Evolutionary conservation across 2,888 invertebrate species (phyloP), one percentile per base, ranked within the genome.

Genomic region (Ennomos fuscantarius): DNA sequence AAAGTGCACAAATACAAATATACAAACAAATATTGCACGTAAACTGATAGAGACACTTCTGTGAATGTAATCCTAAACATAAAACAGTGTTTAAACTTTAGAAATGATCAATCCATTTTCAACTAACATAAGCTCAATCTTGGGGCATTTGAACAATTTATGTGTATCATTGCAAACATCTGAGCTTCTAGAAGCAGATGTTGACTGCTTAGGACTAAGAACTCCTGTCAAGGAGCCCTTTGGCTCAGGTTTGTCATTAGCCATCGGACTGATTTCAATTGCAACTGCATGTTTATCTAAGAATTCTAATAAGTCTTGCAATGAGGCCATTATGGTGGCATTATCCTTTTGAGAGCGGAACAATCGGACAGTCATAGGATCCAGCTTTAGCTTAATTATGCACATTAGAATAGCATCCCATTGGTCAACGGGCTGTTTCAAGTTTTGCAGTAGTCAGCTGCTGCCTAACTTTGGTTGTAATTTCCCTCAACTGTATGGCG

Each of bases 231-330:
- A 43, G 9, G 43, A 35, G 35, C 45, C 35, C 45, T 40, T 48
- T 32, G 39, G 24, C 33, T 33, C 15, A 9, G 43, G 10, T 31
- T 50, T 50, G 11, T 50, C 50, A 35, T 11, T 42, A n/a, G 10
- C 10, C 34, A 36, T 35, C 1, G 42, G 43, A 42, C 50, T 43
- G 10, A 15, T 43, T 13, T 50, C 50, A 11, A 50, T 13, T 9
- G 50, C 34, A 31, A 35, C 43, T 10, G 50, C 50, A 42, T 43
- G 50, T 24, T 40, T 48, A 15, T 48, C 48, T 48, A 49, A 12
- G 33, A 40, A 49, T n/a, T 49, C 34, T 33, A 49, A 40, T 11
- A 49, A 41, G 3, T 49, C 49, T 34, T 49, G 40, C 24, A 45
- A 15, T 10, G 36, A 9, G 35, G 45, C 35, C 45, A 45, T 45